Evolutionary conservation across 2,797 vertebrate species (phyloP).

Genomic region (Poliocrania exsul): DNA sequence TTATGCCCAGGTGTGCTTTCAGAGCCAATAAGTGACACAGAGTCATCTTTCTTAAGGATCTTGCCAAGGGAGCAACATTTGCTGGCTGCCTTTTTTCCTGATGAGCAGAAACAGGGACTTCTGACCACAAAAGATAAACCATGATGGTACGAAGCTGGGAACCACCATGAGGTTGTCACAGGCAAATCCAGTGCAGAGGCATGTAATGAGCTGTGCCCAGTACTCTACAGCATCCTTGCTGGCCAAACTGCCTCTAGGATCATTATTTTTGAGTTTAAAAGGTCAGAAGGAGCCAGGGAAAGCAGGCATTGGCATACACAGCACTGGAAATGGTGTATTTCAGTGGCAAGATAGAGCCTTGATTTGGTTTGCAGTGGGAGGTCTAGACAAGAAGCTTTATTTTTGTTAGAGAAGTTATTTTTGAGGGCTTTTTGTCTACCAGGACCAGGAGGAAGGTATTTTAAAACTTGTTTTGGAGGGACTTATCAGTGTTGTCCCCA

Average conservation of each 20-base stretch:
- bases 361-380: neutral
- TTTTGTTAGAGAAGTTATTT: neutral
- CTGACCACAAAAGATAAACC: neutral
- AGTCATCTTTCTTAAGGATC: neutral
- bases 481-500: neutral
- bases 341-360: neutral
- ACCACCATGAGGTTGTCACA: neutral
- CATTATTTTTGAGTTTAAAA: neutral
- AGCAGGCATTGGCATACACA: neutral
- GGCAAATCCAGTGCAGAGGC: neutral
- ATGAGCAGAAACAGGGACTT: neutral
- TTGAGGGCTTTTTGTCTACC: neutral
- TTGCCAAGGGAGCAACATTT: rapidly evolving
- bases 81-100: neutral
- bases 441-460: neutral
- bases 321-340: neutral
- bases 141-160: rapidly evolving
- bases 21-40: neutral
- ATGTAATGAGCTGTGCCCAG: neutral
- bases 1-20: neutral
- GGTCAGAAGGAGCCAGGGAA: neutral
- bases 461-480: neutral
- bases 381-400: neutral
- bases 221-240: neutral
- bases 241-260: neutral